phyloP scores from a whole-genome alignment of 1,140 invertebrate species.

The Proctacanthus coquilletti region DNA sequence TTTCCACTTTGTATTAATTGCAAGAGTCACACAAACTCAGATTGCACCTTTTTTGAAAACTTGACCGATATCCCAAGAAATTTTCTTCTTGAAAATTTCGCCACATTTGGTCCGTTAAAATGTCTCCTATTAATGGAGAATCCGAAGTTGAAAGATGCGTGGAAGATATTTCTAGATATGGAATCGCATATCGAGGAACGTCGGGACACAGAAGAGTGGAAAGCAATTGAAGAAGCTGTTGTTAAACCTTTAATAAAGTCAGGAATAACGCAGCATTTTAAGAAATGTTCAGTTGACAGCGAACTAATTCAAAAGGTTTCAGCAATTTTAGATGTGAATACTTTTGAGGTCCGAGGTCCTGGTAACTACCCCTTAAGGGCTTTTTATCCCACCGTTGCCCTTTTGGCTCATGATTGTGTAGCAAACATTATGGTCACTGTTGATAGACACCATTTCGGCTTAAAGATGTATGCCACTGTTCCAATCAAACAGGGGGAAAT shows the following conservation, averaged over 20 bases:
- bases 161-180: constrained; percentile 40
- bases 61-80: constrained; percentile 12
- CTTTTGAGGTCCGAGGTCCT: constrained; percentile 46
- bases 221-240: constrained; percentile 37
- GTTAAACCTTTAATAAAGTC: constrained; percentile 25
- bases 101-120: constrained; percentile 11
- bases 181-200: constrained; percentile 42
- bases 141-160: constrained; percentile 37
- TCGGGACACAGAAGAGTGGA: constrained; percentile 38
- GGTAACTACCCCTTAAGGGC: constrained; percentile 37
- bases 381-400: constrained; percentile 41
- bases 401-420: constrained; percentile 51
- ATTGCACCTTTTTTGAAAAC: constrained; percentile 14
- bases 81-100: constrained; percentile 13
- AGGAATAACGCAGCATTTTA: constrained; percentile 16
- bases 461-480: constrained; percentile 44
- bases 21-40: constrained; percentile 32
- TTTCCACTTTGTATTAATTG: constrained; percentile 48
- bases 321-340: constrained; percentile 50
- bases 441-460: constrained; percentile 39
- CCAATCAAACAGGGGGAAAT: constrained; percentile 42
- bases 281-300: constrained; percentile 20
- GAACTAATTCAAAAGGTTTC: constrained; percentile 44
- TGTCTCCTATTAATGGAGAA: constrained; percentile 38
- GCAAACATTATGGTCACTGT: constrained; percentile 48